Percentiles rank a stretch among this genome's conserved stretches.
Conservation (phyloP, 2,888 invertebrate genomes). For the Eudemis profundana region DNA sequence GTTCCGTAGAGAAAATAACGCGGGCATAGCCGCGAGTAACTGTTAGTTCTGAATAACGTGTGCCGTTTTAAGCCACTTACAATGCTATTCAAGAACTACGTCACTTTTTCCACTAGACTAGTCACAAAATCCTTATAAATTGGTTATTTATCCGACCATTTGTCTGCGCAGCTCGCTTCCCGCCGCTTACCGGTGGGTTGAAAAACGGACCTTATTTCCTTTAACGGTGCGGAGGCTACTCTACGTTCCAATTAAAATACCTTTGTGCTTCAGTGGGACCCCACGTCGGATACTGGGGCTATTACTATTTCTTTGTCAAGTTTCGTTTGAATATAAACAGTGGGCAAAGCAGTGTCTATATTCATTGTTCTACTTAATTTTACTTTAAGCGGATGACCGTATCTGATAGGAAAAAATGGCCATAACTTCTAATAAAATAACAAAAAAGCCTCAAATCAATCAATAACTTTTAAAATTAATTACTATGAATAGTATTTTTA, state of each 20-base stretch:
- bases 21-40: no score
- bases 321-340: conserved; percentile 26
- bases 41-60: neutral
- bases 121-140: conserved; percentile 42
- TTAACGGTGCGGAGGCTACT: conserved; percentile 27
- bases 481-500: no score
- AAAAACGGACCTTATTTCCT: conserved; percentile 39
- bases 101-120: conserved; percentile 35
- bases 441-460: no score
- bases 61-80: conserved; percentile 7
- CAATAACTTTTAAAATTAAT: no score
- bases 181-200: conserved; percentile 25
- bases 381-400: no score
- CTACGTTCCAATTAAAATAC: conserved; percentile 41
- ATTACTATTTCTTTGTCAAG: conserved; percentile 28
- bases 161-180: conserved; percentile 35
- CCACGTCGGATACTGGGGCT: conserved; percentile 24
- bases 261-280: conserved; percentile 38
- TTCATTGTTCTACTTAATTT: no score
- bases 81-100: conserved; percentile 26
- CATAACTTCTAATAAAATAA: neutral
- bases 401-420: no score
- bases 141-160: conserved; percentile 43
- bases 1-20: no score
- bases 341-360: neutral